Conservation (phyloP, 2,888 invertebrate genomes). For the Ferrisia virgata region DNA sequence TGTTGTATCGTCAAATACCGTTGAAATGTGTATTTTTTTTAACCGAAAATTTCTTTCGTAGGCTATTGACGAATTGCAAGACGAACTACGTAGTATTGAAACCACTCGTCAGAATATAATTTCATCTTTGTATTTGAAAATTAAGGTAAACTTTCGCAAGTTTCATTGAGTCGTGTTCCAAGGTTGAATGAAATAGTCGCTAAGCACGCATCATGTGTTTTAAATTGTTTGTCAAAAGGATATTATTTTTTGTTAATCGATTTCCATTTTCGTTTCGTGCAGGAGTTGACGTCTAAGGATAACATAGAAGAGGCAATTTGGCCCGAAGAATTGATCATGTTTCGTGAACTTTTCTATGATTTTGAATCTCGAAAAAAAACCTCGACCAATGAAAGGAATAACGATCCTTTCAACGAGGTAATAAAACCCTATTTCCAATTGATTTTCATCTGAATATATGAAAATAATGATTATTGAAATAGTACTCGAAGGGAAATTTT, state of each 20-base stretch:
- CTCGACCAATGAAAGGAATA: not conserved
- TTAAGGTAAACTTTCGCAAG: not conserved
- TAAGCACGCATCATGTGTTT: not conserved
- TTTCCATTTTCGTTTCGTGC: not conserved
- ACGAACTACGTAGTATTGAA: not conserved
- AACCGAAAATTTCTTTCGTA: not conserved
- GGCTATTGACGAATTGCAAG: not conserved
- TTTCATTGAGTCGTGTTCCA: not conserved
- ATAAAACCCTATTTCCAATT: not conserved
- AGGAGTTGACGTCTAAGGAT: conserved; percentile 33
- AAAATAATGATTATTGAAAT: not conserved
- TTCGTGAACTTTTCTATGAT: not conserved
- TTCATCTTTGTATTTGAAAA: not conserved
- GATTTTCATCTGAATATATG: not conserved
- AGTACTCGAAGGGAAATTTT: no score
- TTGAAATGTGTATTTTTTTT: not conserved
- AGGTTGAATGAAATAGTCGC: not conserved
- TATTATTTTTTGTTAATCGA: conserved; percentile 9
- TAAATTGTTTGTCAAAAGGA: not conserved
- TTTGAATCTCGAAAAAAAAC: not conserved
- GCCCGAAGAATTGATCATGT: conserved; percentile 23
- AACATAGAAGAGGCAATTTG: not conserved
- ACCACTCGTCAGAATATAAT: not conserved
- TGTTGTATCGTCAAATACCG: not conserved
- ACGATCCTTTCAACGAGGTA: not conserved